Percentiles rank a stretch among this genome's conserved stretches.
Evolutionary conservation across 2,888 invertebrate genomes (phyloP).

Genomic region (Phaedon cochleariae): DNA sequence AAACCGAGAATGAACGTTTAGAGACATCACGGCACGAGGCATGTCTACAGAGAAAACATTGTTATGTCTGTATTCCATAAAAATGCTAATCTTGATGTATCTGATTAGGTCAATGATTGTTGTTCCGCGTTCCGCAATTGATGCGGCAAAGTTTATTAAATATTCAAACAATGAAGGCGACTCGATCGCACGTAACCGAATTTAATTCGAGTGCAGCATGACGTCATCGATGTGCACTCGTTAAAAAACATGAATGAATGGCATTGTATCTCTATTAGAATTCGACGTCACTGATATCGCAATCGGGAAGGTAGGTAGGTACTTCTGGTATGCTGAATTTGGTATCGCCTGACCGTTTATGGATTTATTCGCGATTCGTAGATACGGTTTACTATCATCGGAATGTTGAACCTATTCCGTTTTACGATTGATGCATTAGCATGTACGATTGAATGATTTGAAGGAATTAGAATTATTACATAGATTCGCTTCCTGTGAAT

Average conservation of each 20-base stretch:
- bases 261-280: background rate
- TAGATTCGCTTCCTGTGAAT: too few species aligned
- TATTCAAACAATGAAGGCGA: background rate
- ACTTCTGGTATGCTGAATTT: background rate
- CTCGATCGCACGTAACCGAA: background rate
- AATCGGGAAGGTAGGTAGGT: background rate
- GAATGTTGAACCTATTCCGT: background rate
- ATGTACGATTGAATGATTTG: background rate
- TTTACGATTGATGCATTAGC: background rate
- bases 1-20: too few species aligned
- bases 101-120: background rate
- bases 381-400: background rate
- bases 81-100: background rate
- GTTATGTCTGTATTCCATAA: too few species aligned
- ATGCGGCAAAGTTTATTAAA: background rate
- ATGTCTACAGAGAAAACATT: too few species aligned
- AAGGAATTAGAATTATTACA: too few species aligned
- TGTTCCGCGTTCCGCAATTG: background rate
- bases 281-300: background rate
- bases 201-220: background rate
- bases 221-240: background rate
- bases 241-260: constrained; percentile 1
- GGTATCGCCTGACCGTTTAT: background rate
- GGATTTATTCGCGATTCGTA: background rate
- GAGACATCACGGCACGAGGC: too few species aligned